Evolutionary conservation across 2,113 vertebrate species (phyloP), one percentile per base, ranked within the genome.

Genomic region (Accipiter virgatus): DNA sequence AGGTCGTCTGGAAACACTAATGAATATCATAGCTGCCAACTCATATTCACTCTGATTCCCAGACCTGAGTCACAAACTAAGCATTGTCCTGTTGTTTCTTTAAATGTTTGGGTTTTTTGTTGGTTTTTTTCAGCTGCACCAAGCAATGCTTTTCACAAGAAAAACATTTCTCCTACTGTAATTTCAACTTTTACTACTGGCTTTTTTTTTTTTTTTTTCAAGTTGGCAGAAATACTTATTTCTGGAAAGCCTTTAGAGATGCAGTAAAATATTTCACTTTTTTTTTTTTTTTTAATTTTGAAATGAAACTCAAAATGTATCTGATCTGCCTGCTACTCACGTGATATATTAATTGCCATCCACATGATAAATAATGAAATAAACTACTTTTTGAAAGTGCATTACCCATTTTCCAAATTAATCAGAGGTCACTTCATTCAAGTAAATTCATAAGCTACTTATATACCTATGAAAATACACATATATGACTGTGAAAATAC

Each of bases 331-430:
- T 90, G 13, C 20, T 38, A 53, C 10, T 56, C 10, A n/a, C 2
- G 0, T 6, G 2, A 8, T 1, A 2, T 73, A 19, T 50, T 80
- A 82, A 48, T 56, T 86, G 10, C 1, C 11, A 56, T 61, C 22
- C 5, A n/a, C 11, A 32, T 58, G 42, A 58, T n/a, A 83, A 74
- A 31, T 43, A 58, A 38, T 43, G 7, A 85, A 67, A 55, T 20
- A 47, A 48, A 58, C 5, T 70, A 31, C 12, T 50, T 93, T 74
- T 59, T n/a, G 5, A 34, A 86, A 68, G 9, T 25, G 3, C 2
- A 8, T 40, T 72, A 23, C 29, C 15, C 5, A n/a, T 68, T 91
- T 83, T 47, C 13, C 3, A 56, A 65, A 86, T 56, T 70, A 81
- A 31, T 56, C 8, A 34, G 13, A 67, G 1, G 11, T 27, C 0